Evolutionary conservation across 2,113 vertebrate species (phyloP), one percentile per base, ranked within the genome.

Genomic region (Capreolus pygargus): DNA sequence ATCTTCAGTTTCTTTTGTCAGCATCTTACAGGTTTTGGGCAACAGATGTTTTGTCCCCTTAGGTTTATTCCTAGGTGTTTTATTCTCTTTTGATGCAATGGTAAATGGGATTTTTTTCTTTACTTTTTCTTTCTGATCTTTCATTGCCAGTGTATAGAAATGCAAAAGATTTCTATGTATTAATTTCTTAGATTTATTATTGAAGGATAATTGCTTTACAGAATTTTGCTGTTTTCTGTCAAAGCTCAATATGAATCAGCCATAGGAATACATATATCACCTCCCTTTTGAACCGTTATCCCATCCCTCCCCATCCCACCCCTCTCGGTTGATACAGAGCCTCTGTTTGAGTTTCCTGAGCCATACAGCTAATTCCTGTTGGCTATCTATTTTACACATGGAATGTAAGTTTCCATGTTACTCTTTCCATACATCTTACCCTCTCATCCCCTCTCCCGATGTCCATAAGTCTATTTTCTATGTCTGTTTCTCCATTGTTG

Each of bases 281-380:
- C 9, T 36, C n/a, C 64, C n/a, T 36, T 36, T 64, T 3, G n/a
- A 70, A 36, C 9, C n/a, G 23, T 36, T 10, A 5, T 70, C n/a
- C n/a, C 19, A 6, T 70, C n/a, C 4, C 9, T 5, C 1, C n/a
- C 17, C n/a, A 36, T 0, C n/a, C 19, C 9, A 23, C n/a, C 17
- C 17, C 2, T 70, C 9, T 70, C 0, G 0, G n/a, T 70, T 70
- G 9, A 36, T 70, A 70, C n/a, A 70, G 64, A 70, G n/a, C 17
- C 33, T n/a, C 64, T 36, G 17, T 70, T 36, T 70, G n/a, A 36
- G 64, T 70, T 70, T 70, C 64, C 64, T 70, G 64, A 70, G 64
- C n/a, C 64, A 70, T 70, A 70, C n/a, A 70, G 64, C n/a, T 11
- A 21, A 70, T 70, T 70, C 64, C 64, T 5, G 2, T 36, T 70